Evolutionary conservation across 2,888 invertebrate species (phyloP).

Genomic region (Vesta saturnalis): DNA sequence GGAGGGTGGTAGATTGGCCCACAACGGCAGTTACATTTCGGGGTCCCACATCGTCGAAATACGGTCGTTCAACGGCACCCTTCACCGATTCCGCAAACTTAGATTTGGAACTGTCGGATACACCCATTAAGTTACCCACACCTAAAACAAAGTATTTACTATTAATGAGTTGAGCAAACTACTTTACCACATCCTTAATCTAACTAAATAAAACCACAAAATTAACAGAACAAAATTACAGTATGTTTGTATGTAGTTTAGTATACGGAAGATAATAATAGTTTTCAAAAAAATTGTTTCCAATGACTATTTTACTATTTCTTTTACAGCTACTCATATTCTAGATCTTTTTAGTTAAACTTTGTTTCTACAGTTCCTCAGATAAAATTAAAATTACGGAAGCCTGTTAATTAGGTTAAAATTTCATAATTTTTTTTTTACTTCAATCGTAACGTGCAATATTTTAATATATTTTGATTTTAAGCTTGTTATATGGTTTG

Average conservation of each 20-base stretch:
- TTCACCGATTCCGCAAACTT: slow-evolving; percentile 43
- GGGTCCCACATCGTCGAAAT: slow-evolving; percentile 85
- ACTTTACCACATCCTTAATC: background rate
- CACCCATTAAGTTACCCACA: slow-evolving; percentile 42
- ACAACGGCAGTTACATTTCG: slow-evolving; percentile 86
- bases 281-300: no score
- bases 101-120: slow-evolving; percentile 37
- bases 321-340: background rate
- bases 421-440: no score
- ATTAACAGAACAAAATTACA: background rate
- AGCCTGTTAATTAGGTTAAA: no score
- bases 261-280: no score
- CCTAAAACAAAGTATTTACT: slow-evolving; percentile 34
- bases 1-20: slow-evolving; percentile 81
- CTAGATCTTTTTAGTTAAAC: background rate
- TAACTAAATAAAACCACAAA: background rate
- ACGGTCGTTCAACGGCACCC: slow-evolving; percentile 72
- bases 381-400: no score
- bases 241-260: no score
- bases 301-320: no score
- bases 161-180: slow-evolving; percentile 5
- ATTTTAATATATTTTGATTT: no score
- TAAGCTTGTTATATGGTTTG: no score
- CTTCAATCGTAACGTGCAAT: no score
- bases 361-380: background rate